Evolutionary conservation across 2,113 vertebrate species (phyloP).

Genomic region (Pelecanoides urinatrix): DNA sequence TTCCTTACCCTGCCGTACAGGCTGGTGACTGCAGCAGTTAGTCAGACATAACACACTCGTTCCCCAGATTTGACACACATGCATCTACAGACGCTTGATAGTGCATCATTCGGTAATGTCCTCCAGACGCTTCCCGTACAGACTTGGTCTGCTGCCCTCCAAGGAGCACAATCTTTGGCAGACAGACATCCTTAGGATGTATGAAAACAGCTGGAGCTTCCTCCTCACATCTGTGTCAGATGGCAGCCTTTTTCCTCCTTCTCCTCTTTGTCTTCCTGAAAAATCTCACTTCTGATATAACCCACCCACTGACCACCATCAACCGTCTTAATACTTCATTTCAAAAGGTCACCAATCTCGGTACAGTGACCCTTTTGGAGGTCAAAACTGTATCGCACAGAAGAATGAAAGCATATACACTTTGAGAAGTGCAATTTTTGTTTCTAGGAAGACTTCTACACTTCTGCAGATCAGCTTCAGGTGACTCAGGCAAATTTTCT

Average conservation of each 20-base stretch:
- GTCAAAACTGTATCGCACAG: not conserved
- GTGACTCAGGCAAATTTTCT: not conserved
- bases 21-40: not conserved
- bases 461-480: not conserved
- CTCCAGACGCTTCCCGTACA: not conserved
- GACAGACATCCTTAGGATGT: constrained; percentile 28
- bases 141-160: not conserved
- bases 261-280: not conserved
- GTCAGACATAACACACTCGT: not conserved
- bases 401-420: not conserved
- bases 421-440: not conserved
- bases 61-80: not conserved
- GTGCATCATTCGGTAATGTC: not conserved
- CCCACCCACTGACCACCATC: not conserved
- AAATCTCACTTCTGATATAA: not conserved
- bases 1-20: not conserved
- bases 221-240: not conserved
- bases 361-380: not conserved
- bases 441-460: not conserved
- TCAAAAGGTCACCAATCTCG: not conserved
- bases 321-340: not conserved
- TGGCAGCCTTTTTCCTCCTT: not conserved
- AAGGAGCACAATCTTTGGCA: not conserved
- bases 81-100: not conserved
- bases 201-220: not conserved